These are phyloP conservation scores for Cyrtodaria siliqua DNA, from an alignment of 2,888 invertebrate species.

Conservation along the genomic window DNA sequence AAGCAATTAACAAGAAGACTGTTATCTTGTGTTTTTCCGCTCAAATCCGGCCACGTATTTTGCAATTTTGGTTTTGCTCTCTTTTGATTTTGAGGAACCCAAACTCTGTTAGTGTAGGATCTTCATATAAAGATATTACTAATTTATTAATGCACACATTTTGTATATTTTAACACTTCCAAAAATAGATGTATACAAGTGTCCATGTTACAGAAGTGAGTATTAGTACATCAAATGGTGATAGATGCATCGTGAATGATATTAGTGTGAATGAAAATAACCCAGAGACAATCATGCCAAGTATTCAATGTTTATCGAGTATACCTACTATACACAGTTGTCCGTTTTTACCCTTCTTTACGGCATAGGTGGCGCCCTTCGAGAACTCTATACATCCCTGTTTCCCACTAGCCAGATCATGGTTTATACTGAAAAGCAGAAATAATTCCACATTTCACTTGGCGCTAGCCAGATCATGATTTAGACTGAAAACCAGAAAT, in stretches of 20 bases:
- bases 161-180: too few species aligned
- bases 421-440: constrained; percentile 90
- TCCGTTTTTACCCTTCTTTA: constrained; percentile 93
- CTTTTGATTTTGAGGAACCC: too few species aligned
- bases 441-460: too few species aligned
- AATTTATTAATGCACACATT: too few species aligned
- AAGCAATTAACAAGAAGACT: too few species aligned
- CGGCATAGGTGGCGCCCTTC: constrained; percentile 90
- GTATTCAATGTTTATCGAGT: constrained; percentile 4
- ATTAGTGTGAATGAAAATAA: background rate
- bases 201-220: background rate
- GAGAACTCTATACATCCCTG: constrained; percentile 94
- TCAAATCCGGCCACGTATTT: too few species aligned
- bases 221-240: background rate
- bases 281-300: background rate
- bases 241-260: background rate
- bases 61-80: too few species aligned
- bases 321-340: constrained; percentile 92
- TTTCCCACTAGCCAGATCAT: constrained; percentile 93
- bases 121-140: too few species aligned
- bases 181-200: too few species aligned
- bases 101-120: too few species aligned
- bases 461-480: constrained; percentile 92
- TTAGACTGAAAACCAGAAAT: constrained; percentile 89
- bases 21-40: too few species aligned